A percentile compares a stretch with the other conserved stretches of the same genome.
These are phyloP conservation scores for Drosophila atroscutellata DNA, from an alignment of 2,888 invertebrate genomes.

Conservation along the genomic window DNA sequence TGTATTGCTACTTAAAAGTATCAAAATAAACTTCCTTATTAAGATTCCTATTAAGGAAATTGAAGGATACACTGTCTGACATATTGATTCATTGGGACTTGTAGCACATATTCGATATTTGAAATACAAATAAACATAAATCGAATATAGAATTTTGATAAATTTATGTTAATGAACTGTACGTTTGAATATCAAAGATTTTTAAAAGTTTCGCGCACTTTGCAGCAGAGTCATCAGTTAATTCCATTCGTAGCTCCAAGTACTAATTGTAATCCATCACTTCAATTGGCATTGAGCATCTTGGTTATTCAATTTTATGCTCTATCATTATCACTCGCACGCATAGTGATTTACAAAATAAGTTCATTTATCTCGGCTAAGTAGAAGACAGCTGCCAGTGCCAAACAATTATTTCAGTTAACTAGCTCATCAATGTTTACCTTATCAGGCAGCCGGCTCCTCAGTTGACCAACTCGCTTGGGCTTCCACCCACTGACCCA, in stretches of 20 bases:
- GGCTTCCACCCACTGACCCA: slow-evolving; percentile 22
- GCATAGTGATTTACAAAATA: slow-evolving; percentile 14
- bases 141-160: not conserved
- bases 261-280: slow-evolving; percentile 7
- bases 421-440: slow-evolving; percentile 58
- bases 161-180: not conserved
- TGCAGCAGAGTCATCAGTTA: not conserved
- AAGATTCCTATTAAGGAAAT: not conserved
- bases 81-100: no score
- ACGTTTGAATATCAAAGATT: not conserved
- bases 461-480: not conserved
- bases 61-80: not conserved
- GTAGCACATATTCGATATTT: not conserved
- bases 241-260: not conserved
- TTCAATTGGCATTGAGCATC: not conserved
- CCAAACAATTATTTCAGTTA: slow-evolving; percentile 47
- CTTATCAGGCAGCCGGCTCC: slow-evolving; percentile 16
- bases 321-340: slow-evolving; percentile 7
- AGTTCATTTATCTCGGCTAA: slow-evolving; percentile 17
- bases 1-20: not conserved
- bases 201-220: accelerated
- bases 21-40: not conserved
- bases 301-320: slow-evolving; percentile 1
- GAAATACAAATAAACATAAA: not conserved
- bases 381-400: slow-evolving; percentile 28